Conservation (phyloP, 2,113 vertebrate species). For the Carollia perspicillata region DNA sequence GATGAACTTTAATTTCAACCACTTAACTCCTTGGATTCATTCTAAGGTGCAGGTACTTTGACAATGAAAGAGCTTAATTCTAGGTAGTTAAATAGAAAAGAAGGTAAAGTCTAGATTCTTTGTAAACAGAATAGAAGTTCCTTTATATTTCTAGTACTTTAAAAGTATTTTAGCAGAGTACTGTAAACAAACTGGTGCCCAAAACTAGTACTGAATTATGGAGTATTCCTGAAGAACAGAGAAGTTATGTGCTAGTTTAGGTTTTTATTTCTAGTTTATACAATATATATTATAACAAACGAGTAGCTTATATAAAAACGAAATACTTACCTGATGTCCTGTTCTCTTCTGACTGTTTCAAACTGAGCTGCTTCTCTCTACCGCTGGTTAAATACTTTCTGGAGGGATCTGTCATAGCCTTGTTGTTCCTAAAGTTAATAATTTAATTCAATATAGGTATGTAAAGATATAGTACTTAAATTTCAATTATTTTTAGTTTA, state of each 20-base stretch:
- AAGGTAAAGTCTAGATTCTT: background rate
- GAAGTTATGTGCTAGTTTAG: background rate
- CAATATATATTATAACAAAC: background rate
- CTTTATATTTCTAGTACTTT: background rate
- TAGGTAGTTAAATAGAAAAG: background rate
- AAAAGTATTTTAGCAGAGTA: conserved; percentile 22
- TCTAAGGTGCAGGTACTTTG: background rate
- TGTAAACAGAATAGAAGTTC: background rate
- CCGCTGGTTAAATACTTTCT: conserved; percentile 92
- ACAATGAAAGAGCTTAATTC: conserved; percentile 37
- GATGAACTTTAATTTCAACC: conserved; percentile 20
- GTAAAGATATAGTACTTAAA: background rate
- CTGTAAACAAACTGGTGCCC: background rate
- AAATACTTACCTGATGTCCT: conserved; percentile 87
- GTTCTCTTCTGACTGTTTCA: conserved; percentile 93
- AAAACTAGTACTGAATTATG: background rate
- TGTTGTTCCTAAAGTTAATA: conserved; percentile 91
- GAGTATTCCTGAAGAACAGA: background rate
- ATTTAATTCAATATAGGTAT: conserved; percentile 33
- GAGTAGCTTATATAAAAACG: conserved; percentile 13
- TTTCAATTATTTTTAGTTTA: background rate
- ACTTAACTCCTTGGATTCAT: background rate
- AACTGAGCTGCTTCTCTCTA: conserved; percentile 91
- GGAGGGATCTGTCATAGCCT: conserved; percentile 89
- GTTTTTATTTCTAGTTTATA: conserved; percentile 25